A percentile compares a stretch with the other conserved stretches of the same genome.
These are phyloP conservation scores for Hemiprocne comata DNA, from an alignment of 2,113 vertebrate genomes.

Conservation along the genomic window DNA sequence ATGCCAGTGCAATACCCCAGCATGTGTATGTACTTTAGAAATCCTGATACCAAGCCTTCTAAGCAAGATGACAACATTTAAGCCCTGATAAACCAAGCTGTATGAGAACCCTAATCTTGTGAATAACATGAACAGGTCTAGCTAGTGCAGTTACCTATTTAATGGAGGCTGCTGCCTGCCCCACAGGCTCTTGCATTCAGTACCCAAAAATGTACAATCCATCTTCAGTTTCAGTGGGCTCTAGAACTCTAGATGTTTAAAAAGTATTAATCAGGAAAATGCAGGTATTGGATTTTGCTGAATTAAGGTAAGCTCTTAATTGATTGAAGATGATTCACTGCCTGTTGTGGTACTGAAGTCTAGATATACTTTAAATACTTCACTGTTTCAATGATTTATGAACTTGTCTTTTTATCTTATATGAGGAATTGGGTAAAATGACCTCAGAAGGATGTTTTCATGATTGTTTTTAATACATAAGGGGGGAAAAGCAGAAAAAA, in stretches of 20 bases:
- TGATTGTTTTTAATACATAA: conserved; percentile 21
- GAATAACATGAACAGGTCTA: not conserved
- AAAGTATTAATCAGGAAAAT: conserved; percentile 32
- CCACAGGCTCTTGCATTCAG: not conserved
- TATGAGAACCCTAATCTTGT: not conserved
- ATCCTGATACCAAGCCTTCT: not conserved
- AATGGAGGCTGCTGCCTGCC: not conserved
- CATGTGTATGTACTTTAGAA: not conserved
- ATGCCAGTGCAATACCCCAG: not conserved
- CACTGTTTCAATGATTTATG: conserved; percentile 40
- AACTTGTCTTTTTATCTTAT: conserved; percentile 33
- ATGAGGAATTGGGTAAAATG: conserved; percentile 30
- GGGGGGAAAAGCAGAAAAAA: not conserved
- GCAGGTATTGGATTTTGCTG: conserved; percentile 34
- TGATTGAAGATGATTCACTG: conserved; percentile 47
- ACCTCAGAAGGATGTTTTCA: conserved; percentile 38
- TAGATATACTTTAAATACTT: conserved; percentile 18
- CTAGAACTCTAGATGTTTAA: not conserved
- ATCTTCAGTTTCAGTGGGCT: not conserved
- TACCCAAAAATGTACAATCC: not conserved
- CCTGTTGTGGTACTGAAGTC: not conserved
- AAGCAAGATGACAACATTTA: not conserved
- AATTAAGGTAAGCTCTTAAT: conserved; percentile 56
- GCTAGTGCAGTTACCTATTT: not conserved
- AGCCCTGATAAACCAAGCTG: accelerated